These are phyloP conservation scores for Indicator indicator DNA, from an alignment of 2,113 vertebrate genomes.

Conservation along the genomic window DNA sequence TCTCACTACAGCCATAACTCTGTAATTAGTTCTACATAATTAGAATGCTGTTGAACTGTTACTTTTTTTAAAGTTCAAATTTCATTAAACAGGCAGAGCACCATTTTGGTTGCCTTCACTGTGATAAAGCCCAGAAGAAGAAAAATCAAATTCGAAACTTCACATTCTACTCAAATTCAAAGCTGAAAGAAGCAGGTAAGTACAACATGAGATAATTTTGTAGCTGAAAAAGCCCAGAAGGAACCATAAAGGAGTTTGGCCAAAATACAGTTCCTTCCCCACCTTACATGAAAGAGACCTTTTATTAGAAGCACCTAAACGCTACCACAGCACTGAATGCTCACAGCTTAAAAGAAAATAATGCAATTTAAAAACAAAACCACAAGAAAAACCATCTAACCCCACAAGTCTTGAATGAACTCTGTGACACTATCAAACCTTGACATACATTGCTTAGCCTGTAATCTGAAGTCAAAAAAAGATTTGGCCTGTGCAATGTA, in stretches of 20 bases:
- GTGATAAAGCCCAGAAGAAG: background rate
- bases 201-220: background rate
- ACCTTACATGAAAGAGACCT: background rate
- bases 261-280: background rate
- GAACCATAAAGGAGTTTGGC: background rate
- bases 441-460: background rate
- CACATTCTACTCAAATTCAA: background rate
- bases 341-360: background rate
- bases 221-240: background rate
- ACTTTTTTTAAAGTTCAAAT: background rate
- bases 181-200: background rate
- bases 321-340: background rate
- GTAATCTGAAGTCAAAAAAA: background rate
- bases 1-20: background rate
- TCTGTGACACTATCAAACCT: background rate
- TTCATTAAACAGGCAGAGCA: background rate
- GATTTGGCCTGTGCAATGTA: accelerated
- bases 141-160: background rate
- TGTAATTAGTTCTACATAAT: background rate
- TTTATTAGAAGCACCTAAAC: background rate
- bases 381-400: background rate
- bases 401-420: background rate
- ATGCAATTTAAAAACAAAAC: background rate
- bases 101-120: background rate
- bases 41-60: background rate